Evolutionary conservation across 2,113 vertebrate genomes (phyloP).

Genomic region (Echinops telfairi): DNA sequence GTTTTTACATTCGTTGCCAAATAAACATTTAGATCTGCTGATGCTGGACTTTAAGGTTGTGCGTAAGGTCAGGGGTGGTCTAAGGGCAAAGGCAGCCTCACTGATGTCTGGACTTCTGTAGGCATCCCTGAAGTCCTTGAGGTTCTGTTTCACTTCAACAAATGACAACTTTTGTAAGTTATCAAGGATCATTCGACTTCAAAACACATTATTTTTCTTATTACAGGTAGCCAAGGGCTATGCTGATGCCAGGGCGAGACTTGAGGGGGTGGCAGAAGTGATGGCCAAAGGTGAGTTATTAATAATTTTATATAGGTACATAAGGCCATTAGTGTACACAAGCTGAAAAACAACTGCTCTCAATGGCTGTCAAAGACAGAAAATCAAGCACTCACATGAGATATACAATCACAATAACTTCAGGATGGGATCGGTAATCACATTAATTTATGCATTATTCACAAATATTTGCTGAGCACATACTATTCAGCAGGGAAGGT

Average conservation of each 20-base stretch:
- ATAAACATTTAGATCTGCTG: conserved; percentile 15
- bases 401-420: not conserved
- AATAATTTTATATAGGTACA: conserved; percentile 4
- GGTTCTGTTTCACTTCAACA: not conserved
- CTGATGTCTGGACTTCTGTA: not conserved
- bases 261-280: not conserved
- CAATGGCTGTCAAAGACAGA: not conserved
- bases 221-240: conserved; percentile 17
- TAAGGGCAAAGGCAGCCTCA: not conserved
- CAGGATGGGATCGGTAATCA: not conserved
- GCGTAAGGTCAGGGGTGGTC: not conserved
- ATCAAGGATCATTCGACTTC: not conserved
- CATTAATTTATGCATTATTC: not conserved
- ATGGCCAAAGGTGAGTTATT: conserved; percentile 44
- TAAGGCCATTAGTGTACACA: not conserved
- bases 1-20: too few species aligned
- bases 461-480: not conserved
- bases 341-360: conserved; percentile 19
- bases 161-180: not conserved
- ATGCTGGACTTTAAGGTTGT: not conserved
- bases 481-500: not conserved
- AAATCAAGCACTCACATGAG: not conserved
- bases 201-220: conserved; percentile 46
- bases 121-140: not conserved
- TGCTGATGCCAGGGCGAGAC: not conserved